Evolutionary conservation across 2,113 vertebrate genomes (phyloP), one percentile per base, ranked within the genome.

Genomic region (Gulo gulo): DNA sequence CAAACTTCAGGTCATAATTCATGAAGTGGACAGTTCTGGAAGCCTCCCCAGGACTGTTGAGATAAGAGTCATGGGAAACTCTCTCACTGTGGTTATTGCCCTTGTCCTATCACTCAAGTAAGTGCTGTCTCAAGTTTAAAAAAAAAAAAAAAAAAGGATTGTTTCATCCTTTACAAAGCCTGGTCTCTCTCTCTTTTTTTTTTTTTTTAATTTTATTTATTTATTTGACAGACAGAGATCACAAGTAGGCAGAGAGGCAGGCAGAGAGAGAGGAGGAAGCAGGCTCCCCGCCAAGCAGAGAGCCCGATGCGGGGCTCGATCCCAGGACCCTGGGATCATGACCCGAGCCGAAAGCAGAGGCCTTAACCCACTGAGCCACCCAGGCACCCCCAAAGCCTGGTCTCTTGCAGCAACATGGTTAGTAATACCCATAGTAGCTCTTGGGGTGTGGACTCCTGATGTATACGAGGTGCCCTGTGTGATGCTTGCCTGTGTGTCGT

Each of bases 401-500:
- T 23, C 42, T 80, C 55, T 67, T 81, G 76, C 59, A 34, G 50
- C 57, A 88, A 15, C 84, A 23, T 67, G 73, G 50, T 69, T 61
- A 11, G n/a, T 63, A 29, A 16, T 24, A 31, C 16, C 52, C 50
- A 2, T 8, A 47, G 73, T 18, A 67, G 67, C 34, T 39, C 13
- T 82, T 34, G 9, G 14, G 9, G 31, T 61, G 57, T 24, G 39
- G 45, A 36, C 21, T 76, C 7, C 15, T 79, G 2, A 63, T 92
- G 20, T 65, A 8, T 82, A 1, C 18, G 1, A n/a, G 12, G 21
- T 39, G 1, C 16, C 36, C 14, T 61, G 23, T n/a, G 0, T 26
- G 31, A 13, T 50, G 7, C 36, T 13, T 31, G 10, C 8, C 6
- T 85, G 0, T 36, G 15, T 73, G 23, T 69, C 8, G 2, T 39